Conservation (phyloP, 2,888 invertebrate genomes). For the Ferrisia virgata region DNA sequence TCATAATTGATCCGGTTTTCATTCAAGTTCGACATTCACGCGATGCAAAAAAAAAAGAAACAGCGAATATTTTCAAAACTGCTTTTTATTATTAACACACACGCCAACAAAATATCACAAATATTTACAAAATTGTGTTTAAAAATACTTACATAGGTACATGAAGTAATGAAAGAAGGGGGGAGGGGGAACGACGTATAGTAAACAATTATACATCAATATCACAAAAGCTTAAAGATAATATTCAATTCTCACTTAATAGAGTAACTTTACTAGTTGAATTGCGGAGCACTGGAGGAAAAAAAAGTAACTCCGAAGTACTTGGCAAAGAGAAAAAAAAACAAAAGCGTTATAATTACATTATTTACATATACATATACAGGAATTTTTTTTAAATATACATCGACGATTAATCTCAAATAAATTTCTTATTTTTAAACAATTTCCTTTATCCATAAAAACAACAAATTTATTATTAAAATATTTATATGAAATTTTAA, state of each 20-base stretch:
- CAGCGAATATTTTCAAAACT: slow-evolving; percentile 1
- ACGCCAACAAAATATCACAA: slow-evolving; percentile 32
- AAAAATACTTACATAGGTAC: not conserved
- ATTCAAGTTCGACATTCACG: not conserved
- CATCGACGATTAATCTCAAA: not conserved
- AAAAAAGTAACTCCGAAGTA: not conserved
- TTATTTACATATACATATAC: slow-evolving; percentile 22
- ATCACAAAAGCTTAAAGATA: slow-evolving; percentile 30
- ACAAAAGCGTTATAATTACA: not conserved
- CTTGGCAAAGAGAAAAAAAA: slow-evolving; percentile 15
- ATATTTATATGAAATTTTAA: not conserved
- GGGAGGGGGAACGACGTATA: not conserved
- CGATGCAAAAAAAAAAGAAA: not conserved
- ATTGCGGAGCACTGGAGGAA: not conserved
- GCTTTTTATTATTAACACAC: slow-evolving; percentile 32
- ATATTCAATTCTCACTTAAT: slow-evolving; percentile 2
- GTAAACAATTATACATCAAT: slow-evolving; percentile 22
- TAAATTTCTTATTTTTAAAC: not conserved
- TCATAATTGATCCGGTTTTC: not conserved
- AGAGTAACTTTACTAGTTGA: slow-evolving; percentile 1
- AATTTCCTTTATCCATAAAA: not conserved
- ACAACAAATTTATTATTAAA: not conserved
- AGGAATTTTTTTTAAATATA: not conserved
- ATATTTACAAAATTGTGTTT: slow-evolving; percentile 10
- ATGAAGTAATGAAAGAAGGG: slow-evolving; percentile 27